Percentiles rank a stretch among this genome's conserved stretches.
Evolutionary conservation across 92 coral and sea anemone species (phyloP).

Genomic region (Parazoanthus darwini): DNA sequence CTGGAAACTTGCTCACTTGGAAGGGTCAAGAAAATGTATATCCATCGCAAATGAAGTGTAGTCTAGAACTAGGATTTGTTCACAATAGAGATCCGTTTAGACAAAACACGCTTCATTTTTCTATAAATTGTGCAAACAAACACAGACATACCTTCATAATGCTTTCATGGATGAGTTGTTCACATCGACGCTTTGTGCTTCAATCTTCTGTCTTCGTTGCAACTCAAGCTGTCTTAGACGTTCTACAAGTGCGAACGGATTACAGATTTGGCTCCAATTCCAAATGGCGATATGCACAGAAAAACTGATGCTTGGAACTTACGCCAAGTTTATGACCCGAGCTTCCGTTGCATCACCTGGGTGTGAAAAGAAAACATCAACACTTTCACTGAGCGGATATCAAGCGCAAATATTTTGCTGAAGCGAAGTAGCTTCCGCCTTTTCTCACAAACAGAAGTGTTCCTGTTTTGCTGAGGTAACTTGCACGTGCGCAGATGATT

Average conservation of each 20-base stretch:
- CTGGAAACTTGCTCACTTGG: too few relatives aligned
- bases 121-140: not conserved
- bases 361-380: not conserved
- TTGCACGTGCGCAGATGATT: not conserved
- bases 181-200: not conserved
- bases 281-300: not conserved
- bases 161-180: too few relatives aligned
- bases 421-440: slow-evolving; percentile 26
- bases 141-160: not conserved
- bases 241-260: not conserved
- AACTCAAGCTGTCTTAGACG: not conserved
- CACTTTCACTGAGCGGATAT: not conserved
- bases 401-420: not conserved
- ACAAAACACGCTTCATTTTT: not conserved
- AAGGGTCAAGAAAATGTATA: too few relatives aligned
- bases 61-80: not conserved
- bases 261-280: not conserved
- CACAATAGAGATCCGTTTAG: not conserved
- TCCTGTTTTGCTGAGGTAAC: slow-evolving; percentile 34
- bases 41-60: not conserved
- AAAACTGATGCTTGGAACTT: not conserved
- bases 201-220: not conserved
- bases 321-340: slow-evolving; percentile 13
- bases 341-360: slow-evolving; percentile 7
- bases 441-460: slow-evolving; percentile 13